These are phyloP conservation scores for Gopherus flavomarginatus DNA, from an alignment of 2,113 vertebrate genomes.

Conservation along the genomic window DNA sequence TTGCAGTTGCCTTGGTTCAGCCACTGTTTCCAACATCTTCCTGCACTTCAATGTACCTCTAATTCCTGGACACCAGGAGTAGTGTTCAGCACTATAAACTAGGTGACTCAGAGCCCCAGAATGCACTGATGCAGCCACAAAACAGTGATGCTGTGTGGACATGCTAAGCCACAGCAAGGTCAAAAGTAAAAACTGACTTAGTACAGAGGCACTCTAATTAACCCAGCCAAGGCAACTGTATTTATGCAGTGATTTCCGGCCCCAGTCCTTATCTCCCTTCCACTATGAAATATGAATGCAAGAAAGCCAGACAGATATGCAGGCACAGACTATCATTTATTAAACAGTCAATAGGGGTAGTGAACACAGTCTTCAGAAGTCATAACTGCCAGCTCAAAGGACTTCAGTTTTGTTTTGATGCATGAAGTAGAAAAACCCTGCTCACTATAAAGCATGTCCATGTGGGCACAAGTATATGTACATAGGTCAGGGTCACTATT, in stretches of 20 bases:
- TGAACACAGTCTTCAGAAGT: accelerated
- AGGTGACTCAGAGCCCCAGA: neutral
- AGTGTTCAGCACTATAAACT: neutral
- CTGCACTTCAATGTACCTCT: neutral
- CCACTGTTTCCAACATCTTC: neutral
- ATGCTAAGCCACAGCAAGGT: neutral
- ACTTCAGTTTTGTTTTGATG: neutral
- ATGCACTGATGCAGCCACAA: neutral
- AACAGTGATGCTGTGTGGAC: neutral
- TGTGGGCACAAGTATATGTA: accelerated
- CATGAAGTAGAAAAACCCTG: neutral
- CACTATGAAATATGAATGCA: neutral
- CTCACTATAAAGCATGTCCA: neutral
- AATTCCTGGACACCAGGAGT: neutral
- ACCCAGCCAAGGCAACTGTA: neutral
- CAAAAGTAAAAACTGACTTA: neutral
- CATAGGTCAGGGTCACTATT: neutral
- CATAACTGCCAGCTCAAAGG: neutral
- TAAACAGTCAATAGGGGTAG: neutral
- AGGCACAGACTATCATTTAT: neutral
- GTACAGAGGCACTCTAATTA: neutral
- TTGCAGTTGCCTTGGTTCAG: neutral
- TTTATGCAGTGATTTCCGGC: neutral
- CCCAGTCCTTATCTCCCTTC: neutral
- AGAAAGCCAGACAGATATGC: neutral